phyloP scores from a whole-genome alignment of 1,140 invertebrate species.

The Diorhabda elongata region DNA sequence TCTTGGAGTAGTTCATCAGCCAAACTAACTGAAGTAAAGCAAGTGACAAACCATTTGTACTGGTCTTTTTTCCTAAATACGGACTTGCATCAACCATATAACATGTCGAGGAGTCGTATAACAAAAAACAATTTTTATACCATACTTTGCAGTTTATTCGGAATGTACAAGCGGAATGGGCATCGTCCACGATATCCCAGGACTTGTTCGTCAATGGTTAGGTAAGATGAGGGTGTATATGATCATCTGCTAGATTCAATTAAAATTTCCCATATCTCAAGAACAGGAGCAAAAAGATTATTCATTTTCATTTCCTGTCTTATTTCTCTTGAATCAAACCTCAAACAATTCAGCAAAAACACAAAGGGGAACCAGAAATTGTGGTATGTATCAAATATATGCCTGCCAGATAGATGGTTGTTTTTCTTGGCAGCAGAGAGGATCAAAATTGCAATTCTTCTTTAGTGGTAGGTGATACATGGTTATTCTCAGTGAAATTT shows the following conservation, averaged over 20 bases:
- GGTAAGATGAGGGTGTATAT: slow-evolving; percentile 21
- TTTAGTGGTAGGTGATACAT: no score
- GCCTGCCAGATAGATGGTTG: no score
- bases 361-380: no score
- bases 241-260: slow-evolving; percentile 30
- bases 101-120: slow-evolving; percentile 27
- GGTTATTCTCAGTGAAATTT: no score
- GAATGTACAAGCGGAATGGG: slow-evolving; percentile 45
- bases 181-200: slow-evolving; percentile 41
- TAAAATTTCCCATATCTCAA: slow-evolving; percentile 40
- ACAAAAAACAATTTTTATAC: slow-evolving; percentile 43
- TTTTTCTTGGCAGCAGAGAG: no score
- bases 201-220: slow-evolving; percentile 44
- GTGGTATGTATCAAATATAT: no score
- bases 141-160: slow-evolving; percentile 50
- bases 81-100: not conserved
- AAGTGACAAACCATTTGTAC: not conserved
- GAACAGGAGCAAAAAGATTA: no score
- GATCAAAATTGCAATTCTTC: no score
- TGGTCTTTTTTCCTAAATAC: not conserved
- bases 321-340: not conserved
- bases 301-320: not conserved
- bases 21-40: no score
- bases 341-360: no score
- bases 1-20: no score